Conservation (phyloP, 2,797 vertebrate genomes). For the Pangasius mekongensis region DNA sequence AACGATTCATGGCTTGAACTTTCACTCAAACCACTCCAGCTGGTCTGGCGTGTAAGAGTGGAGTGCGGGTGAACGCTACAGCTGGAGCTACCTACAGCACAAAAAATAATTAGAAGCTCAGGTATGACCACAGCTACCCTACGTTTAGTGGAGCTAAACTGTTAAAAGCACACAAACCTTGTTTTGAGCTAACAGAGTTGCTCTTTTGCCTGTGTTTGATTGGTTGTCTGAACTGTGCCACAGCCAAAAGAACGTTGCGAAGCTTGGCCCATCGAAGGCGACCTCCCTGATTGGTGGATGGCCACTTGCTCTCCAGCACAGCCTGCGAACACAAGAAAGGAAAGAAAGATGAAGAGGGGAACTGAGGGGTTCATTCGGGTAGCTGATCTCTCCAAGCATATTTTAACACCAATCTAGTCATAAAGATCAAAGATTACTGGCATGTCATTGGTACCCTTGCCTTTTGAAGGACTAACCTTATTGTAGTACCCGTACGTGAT, state of each 20-base stretch:
- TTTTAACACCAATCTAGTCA: not conserved
- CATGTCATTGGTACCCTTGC: not conserved
- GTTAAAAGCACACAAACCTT: conserved; percentile 64
- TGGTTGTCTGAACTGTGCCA: conserved; percentile 90
- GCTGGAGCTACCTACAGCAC: conserved; percentile 56
- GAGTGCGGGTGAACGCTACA: conserved; percentile 67
- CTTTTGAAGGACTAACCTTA: conserved; percentile 76
- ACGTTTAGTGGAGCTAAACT: not conserved
- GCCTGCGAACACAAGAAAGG: conserved; percentile 73
- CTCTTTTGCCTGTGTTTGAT: conserved; percentile 75
- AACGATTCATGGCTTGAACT: conserved; percentile 77
- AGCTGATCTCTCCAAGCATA: not conserved
- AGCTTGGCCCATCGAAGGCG: conserved; percentile 93
- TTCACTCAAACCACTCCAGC: conserved; percentile 87
- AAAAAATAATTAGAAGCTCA: not conserved
- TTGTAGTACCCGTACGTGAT: conserved; percentile 97
- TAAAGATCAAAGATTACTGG: not conserved
- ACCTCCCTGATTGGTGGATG: conserved; percentile 85
- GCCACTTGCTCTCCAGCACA: conserved; percentile 95
- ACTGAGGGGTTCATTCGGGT: not conserved
- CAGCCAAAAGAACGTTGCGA: conserved; percentile 88
- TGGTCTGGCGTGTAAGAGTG: conserved; percentile 85
- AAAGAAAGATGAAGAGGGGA: conserved; percentile 3
- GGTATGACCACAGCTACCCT: not conserved
- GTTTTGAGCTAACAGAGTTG: conserved; percentile 62